Base-by-base conservation (phyloP, 2,888 invertebrate genomes). In the Druceiella hillmani region DNA sequence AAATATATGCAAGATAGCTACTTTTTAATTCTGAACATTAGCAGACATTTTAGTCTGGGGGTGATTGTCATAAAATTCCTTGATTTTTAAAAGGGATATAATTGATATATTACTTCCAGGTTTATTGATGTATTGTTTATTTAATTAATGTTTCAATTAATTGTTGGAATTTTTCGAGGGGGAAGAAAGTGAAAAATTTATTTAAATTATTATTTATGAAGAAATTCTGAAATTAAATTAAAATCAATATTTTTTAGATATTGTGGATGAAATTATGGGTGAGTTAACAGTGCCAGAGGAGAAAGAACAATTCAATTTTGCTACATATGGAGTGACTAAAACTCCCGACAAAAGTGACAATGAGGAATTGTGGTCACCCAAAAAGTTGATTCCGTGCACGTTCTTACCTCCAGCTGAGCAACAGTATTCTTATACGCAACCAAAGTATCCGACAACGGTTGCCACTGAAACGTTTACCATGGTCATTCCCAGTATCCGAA, bases 281-380 rank as follows among this genome's bases (percentile, higher is more conserved):
- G 71, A 71, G 50, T 49, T 72, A 16, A 54, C 56, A 1, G 51
- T 65, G 3, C 62, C 67, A 0, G 70, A 70, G 3, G 69, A 71
- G n/a, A 72, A 66, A 32, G 76, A 76, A 45, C 58, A 57, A 0
- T 66, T 71, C 26, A 69, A 62, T 41, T 74, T 74, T 41, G 57
- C 70, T 1, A 61, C 61, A 11, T 67, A 61, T 45, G 61, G 65
- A 30, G 62, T 64, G 1, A 63, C 60, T 17, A n/a, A n/a, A n/a
- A n/a, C n/a, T n/a, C 46, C 52, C 2, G 65, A 62, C 49, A 68
- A 58, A 38, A 54, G 57, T 1, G 71, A 76, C 38, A 52, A 58
- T 2, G 79, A 78, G 38, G 83, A 85, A 52, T 62, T 86, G 2
- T 86, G 86, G 86, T 76, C 80, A 33, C 79, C 84, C 0, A 81